These are phyloP conservation scores for Malurus elegans DNA, from an alignment of 2,113 vertebrate genomes.

Conservation along the genomic window DNA sequence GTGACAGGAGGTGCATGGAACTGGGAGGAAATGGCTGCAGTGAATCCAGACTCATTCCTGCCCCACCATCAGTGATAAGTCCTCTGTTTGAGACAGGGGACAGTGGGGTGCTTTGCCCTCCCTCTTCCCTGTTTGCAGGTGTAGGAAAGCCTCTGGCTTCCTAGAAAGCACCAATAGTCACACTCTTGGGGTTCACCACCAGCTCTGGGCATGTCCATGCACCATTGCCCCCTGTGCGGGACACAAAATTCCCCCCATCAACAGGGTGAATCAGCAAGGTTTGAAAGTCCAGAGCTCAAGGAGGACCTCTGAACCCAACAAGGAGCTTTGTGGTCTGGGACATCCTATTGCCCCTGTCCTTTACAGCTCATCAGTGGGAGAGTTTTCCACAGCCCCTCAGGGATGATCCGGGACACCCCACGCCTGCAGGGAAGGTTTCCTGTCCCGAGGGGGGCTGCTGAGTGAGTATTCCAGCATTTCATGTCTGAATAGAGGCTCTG, in stretches of 20 bases:
- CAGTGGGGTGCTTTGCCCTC: neutral
- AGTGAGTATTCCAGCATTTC: neutral
- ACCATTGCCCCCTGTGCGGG: fast-evolving
- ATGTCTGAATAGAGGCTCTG: conserved; percentile 25
- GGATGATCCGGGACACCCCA: neutral
- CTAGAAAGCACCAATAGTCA: neutral
- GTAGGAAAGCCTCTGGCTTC: neutral
- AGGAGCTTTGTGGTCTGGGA: neutral
- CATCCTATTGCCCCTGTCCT: neutral
- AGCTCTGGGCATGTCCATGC: neutral
- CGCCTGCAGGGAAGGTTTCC: neutral
- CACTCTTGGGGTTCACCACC: neutral
- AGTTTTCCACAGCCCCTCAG: neutral
- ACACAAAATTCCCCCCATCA: neutral
- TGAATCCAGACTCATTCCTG: neutral
- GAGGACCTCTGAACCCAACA: neutral
- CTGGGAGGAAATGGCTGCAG: neutral
- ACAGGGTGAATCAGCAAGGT: neutral
- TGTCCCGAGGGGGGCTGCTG: neutral
- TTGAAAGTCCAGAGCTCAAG: neutral
- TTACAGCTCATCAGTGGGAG: neutral
- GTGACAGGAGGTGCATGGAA: neutral
- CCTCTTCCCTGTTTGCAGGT: neutral
- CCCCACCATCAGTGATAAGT: fast-evolving
- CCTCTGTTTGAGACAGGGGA: neutral